A percentile compares a stretch with the other conserved stretches of the same genome.
These are phyloP conservation scores for Agrenia bidenticulata DNA, from an alignment of 2,888 invertebrate species.

Conservation along the genomic window DNA sequence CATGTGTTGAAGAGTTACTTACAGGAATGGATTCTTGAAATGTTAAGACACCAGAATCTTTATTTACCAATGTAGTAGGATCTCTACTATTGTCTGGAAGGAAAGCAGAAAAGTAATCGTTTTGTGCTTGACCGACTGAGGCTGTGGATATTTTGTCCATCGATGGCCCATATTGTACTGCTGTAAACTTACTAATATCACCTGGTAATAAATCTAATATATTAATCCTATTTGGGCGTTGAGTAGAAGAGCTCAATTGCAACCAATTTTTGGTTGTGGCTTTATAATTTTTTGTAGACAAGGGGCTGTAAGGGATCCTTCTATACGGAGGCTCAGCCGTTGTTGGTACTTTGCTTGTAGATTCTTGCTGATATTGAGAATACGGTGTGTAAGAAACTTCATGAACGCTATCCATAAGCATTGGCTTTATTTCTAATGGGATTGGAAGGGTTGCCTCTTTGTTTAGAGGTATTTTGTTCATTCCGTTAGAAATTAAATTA, in stretches of 20 bases:
- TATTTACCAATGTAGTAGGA: slow-evolving; percentile 26
- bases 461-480: too few relatives aligned
- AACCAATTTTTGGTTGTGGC: too few relatives aligned
- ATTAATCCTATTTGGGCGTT: slow-evolving; percentile 23
- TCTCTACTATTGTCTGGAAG: slow-evolving; percentile 37
- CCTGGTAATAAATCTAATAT: slow-evolving; percentile 52
- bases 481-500: too few relatives aligned
- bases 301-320: too few relatives aligned
- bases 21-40: slow-evolving; percentile 5
- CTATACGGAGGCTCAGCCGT: too few relatives aligned
- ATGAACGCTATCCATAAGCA: slow-evolving; percentile 27
- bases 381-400: too few relatives aligned
- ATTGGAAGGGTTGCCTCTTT: not conserved
- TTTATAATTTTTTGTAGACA: too few relatives aligned
- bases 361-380: too few relatives aligned
- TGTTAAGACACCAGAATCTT: not conserved
- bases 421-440: slow-evolving; percentile 26
- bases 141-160: not conserved
- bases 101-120: slow-evolving; percentile 40
- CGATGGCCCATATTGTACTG: slow-evolving; percentile 40
- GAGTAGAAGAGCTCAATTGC: not conserved
- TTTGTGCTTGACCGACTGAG: not conserved
- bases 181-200: slow-evolving; percentile 44
- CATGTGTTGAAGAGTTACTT: slow-evolving; percentile 18
- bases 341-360: too few relatives aligned